A percentile compares a stretch with the other conserved stretches of the same genome.
These are phyloP conservation scores for Perca fluviatilis DNA, from an alignment of 2,113 vertebrate genomes.

Conservation along the genomic window DNA sequence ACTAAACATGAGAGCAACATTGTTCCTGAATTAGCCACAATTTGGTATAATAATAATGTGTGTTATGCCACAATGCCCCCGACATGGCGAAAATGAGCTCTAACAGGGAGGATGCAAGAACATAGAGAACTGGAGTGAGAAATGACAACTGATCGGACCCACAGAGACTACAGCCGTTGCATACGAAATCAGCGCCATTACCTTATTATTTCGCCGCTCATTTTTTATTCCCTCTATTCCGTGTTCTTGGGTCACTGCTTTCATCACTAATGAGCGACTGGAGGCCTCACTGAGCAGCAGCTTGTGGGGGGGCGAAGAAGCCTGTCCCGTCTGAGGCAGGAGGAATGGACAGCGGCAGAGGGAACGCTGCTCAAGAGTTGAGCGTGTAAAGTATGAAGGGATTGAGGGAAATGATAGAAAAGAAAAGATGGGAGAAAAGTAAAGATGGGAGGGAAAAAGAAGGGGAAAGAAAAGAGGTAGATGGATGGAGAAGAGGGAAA, in stretches of 20 bases:
- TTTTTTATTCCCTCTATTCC: constrained; percentile 46
- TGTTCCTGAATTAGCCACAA: no score
- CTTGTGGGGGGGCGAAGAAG: constrained; percentile 4
- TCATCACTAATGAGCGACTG: constrained; percentile 45
- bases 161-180: neutral
- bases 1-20: no score
- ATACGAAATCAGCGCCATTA: constrained; percentile 17
- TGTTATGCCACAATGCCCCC: neutral
- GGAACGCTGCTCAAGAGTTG: constrained; percentile 17
- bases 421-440: neutral
- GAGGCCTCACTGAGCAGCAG: constrained; percentile 9
- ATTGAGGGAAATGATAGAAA: neutral
- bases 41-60: no score
- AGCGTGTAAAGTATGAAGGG: neutral
- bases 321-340: neutral
- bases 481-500: constrained; percentile 18
- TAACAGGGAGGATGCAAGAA: neutral
- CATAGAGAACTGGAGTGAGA: neutral
- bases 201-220: neutral
- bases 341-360: constrained; percentile 8
- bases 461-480: neutral
- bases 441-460: neutral
- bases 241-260: constrained; percentile 11
- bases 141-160: neutral
- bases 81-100: neutral